Evolutionary conservation across 2,113 vertebrate species (phyloP).

Genomic region (Corythornis cristatus): DNA sequence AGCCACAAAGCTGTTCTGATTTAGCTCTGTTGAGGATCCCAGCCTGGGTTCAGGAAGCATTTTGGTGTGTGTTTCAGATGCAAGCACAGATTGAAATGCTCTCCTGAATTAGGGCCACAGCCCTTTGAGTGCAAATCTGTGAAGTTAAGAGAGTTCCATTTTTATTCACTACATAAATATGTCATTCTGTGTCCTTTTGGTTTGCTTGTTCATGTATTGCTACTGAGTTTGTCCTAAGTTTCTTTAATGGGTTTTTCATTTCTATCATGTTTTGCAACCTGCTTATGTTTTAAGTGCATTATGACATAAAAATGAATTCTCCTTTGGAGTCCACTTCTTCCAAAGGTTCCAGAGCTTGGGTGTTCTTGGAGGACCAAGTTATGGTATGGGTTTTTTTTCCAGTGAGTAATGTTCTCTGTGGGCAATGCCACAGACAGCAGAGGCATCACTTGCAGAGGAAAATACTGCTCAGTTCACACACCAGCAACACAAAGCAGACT

Average conservation of each 20-base stretch:
- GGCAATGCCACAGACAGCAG: background rate
- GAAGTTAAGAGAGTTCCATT: background rate
- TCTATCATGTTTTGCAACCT: background rate
- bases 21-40: background rate
- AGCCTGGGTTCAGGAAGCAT: slow-evolving; percentile 18
- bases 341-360: background rate
- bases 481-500: background rate
- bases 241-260: background rate
- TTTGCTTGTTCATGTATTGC: slow-evolving; percentile 18
- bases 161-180: slow-evolving; percentile 4
- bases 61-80: background rate
- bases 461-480: background rate
- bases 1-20: background rate
- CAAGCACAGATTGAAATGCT: slow-evolving; percentile 15
- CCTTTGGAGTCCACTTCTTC: background rate
- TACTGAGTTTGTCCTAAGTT: background rate
- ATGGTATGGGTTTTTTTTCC: background rate
- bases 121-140: slow-evolving; percentile 15
- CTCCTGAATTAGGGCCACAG: background rate
- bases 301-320: background rate
- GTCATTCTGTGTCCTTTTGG: background rate
- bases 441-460: background rate
- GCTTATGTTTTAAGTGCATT: background rate
- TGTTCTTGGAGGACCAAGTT: background rate
- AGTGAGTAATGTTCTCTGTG: background rate